phyloP scores from a whole-genome alignment of 2,113 vertebrate genomes.

The Eonycteris spelaea region DNA sequence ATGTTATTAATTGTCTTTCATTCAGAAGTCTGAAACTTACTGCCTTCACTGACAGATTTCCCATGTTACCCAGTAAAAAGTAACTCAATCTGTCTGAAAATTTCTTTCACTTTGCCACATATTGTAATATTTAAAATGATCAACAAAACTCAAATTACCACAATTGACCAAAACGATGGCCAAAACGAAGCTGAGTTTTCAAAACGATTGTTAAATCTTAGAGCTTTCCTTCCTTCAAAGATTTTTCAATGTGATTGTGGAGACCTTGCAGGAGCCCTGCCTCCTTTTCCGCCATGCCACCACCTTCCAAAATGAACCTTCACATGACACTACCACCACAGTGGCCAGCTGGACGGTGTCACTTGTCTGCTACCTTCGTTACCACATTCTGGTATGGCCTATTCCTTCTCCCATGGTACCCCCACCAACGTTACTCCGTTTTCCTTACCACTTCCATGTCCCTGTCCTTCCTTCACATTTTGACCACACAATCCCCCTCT shows the following conservation, averaged over 20 bases:
- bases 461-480: background rate
- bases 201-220: background rate
- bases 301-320: background rate
- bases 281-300: background rate
- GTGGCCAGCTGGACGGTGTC: accelerated
- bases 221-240: background rate
- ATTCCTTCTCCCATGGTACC: background rate
- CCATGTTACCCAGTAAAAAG: background rate
- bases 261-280: background rate
- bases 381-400: background rate
- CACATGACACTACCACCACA: accelerated
- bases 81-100: background rate
- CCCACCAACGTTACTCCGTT: background rate
- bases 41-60: constrained; percentile 18
- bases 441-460: background rate
- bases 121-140: constrained; percentile 40
- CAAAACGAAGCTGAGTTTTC: background rate
- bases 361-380: background rate
- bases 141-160: background rate
- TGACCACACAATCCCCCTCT: background rate
- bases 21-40: constrained; percentile 13
- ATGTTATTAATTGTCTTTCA: constrained; percentile 28
- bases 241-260: background rate
- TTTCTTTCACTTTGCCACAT: background rate
- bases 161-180: background rate